Conservation (phyloP, 2,113 vertebrate species). For the Neotoma lepida region DNA sequence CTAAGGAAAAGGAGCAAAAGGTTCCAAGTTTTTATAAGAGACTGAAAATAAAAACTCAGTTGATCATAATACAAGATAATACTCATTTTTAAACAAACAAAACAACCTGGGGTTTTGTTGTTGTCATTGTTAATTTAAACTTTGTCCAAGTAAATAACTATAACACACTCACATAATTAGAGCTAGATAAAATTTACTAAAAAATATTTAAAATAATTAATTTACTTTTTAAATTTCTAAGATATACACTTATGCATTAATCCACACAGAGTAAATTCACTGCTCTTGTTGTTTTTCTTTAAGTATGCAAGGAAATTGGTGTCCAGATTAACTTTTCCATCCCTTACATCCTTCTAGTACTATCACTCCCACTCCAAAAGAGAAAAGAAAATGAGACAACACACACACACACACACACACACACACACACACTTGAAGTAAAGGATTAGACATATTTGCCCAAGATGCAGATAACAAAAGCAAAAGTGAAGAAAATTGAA, state of each 20-base stretch:
- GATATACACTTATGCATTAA: neutral
- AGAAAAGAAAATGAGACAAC: conserved; percentile 80
- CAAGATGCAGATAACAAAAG: conserved; percentile 88
- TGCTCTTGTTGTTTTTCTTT: conserved; percentile 71
- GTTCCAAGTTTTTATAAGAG: neutral
- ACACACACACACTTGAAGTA: conserved; percentile 83
- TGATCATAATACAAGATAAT: neutral
- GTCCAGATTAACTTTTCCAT: conserved; percentile 83
- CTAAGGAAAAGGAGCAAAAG: conserved; percentile 38
- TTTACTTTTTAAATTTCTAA: conserved; percentile 46
- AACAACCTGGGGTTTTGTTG: neutral
- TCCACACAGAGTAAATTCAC: conserved; percentile 38
- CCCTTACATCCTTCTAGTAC: conserved; percentile 77
- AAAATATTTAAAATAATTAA: neutral
- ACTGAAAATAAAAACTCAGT: conserved; percentile 45
- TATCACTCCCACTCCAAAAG: conserved; percentile 70
- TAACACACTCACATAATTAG: neutral
- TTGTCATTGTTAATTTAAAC: conserved; percentile 1
- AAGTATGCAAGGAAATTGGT: conserved; percentile 70
- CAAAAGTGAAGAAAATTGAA: conserved; percentile 92
- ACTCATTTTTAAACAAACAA: conserved; percentile 38
- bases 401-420: conserved; percentile 77
- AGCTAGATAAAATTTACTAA: neutral
- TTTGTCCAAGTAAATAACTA: conserved; percentile 38
- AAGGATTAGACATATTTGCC: conserved; percentile 89